A percentile compares a stretch with the other conserved stretches of the same genome.
These are phyloP conservation scores for Grapholita molesta DNA, from an alignment of 1,140 invertebrate genomes.

Conservation along the genomic window DNA sequence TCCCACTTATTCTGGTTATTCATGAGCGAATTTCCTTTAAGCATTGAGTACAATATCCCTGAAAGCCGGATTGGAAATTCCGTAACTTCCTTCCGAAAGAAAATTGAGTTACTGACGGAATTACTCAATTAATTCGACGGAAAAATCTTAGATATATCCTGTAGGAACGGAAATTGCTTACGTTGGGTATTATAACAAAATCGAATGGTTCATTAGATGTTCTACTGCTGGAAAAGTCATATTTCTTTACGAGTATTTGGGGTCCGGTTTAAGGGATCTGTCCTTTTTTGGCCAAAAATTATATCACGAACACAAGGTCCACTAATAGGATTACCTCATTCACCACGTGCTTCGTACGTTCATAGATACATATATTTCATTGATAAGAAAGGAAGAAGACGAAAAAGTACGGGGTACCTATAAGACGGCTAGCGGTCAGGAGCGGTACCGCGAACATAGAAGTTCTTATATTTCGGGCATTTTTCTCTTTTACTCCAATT, in stretches of 20 bases:
- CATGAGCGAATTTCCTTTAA: not conserved
- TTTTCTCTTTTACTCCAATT: too few species aligned
- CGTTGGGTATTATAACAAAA: not conserved
- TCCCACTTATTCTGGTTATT: not conserved
- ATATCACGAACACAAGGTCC: too few species aligned
- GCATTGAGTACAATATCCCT: not conserved
- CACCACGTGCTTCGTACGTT: too few species aligned
- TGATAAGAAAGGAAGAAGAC: too few species aligned
- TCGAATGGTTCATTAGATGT: not conserved
- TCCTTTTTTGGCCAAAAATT: not conserved
- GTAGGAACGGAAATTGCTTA: not conserved
- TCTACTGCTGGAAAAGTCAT: not conserved
- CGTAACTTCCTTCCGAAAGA: constrained; percentile 23
- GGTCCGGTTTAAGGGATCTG: not conserved
- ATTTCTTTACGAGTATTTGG: not conserved
- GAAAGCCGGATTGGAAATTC: constrained; percentile 37
- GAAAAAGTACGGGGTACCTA: too few species aligned
- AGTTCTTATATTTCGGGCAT: too few species aligned
- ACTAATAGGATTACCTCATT: too few species aligned
- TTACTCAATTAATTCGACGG: constrained; percentile 34
- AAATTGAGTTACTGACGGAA: constrained; percentile 43
- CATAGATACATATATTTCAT: too few species aligned
- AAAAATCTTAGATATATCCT: constrained; percentile 18
- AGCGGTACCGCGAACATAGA: too few species aligned
- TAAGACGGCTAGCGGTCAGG: too few species aligned